Conservation (phyloP, 2,113 vertebrate genomes). For the Arizona elegans region DNA sequence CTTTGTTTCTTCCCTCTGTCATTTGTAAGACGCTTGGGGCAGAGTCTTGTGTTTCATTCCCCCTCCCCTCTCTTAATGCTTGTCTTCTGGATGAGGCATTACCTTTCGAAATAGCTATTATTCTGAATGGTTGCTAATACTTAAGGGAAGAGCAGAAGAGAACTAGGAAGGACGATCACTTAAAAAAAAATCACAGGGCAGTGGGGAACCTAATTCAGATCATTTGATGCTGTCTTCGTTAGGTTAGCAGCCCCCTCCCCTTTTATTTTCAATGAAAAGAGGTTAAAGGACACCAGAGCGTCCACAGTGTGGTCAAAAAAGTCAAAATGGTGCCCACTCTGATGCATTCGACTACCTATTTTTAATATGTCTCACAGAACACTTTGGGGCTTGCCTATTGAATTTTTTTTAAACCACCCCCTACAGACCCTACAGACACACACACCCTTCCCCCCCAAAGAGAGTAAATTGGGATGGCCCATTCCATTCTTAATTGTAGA, state of each 20-base stretch:
- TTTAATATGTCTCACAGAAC: neutral
- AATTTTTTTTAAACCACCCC: neutral
- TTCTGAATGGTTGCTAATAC: neutral
- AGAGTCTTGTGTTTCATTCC: neutral
- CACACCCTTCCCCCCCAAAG: neutral
- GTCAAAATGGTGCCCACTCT: neutral
- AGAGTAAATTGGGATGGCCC: neutral
- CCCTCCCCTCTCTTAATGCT: neutral
- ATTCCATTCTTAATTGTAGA: neutral
- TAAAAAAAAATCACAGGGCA: neutral
- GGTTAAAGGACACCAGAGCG: neutral
- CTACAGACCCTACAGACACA: neutral
- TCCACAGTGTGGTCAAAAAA: neutral
- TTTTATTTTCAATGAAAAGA: neutral
- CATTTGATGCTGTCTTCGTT: neutral
- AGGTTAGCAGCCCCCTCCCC: no score
- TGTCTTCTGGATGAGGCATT: neutral
- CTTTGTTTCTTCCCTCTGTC: no score
- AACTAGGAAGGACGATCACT: neutral
- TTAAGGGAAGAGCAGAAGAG: neutral
- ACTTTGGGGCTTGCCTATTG: neutral
- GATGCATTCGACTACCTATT: neutral
- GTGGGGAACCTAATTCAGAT: neutral
- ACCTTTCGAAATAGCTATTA: neutral
- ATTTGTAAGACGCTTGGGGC: neutral